Conservation (phyloP, 2,888 invertebrate genomes). For the Nezara viridula region DNA sequence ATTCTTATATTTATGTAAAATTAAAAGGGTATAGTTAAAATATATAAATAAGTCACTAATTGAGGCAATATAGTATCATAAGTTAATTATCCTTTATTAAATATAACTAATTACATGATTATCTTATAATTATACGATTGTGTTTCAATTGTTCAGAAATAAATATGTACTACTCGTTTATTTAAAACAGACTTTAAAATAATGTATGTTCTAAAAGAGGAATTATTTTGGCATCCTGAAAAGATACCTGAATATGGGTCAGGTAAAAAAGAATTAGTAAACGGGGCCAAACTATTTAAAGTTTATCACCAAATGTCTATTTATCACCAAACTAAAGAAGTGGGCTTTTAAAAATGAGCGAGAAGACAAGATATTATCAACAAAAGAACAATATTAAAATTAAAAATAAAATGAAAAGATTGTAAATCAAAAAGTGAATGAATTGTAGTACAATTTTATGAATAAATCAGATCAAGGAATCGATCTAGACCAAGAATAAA, state of each 20-base stretch:
- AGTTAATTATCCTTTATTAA: too few relatives aligned
- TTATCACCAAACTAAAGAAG: constrained; percentile 29
- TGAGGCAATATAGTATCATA: too few relatives aligned
- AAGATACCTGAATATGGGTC: constrained; percentile 41
- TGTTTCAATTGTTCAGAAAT: too few relatives aligned
- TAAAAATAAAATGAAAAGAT: not conserved
- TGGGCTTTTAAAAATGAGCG: not conserved
- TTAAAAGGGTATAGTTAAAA: too few relatives aligned
- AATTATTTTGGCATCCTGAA: constrained; percentile 39
- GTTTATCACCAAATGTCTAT: constrained; percentile 17
- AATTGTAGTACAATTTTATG: not conserved
- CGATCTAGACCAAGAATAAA: not conserved
- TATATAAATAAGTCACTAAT: too few relatives aligned
- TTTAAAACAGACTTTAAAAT: too few relatives aligned
- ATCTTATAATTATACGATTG: too few relatives aligned
- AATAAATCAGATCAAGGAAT: not conserved
- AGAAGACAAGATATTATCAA: not conserved
- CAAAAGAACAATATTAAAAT: not conserved
- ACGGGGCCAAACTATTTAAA: constrained; percentile 39
- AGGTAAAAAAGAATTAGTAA: constrained; percentile 42
- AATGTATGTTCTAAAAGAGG: not conserved
- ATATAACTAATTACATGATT: too few relatives aligned
- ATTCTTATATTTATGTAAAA: too few relatives aligned
- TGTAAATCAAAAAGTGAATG: not conserved
- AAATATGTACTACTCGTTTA: not conserved